These are phyloP conservation scores for Lepidotrigona ventralis DNA, from an alignment of 1,140 invertebrate species.

Conservation along the genomic window DNA sequence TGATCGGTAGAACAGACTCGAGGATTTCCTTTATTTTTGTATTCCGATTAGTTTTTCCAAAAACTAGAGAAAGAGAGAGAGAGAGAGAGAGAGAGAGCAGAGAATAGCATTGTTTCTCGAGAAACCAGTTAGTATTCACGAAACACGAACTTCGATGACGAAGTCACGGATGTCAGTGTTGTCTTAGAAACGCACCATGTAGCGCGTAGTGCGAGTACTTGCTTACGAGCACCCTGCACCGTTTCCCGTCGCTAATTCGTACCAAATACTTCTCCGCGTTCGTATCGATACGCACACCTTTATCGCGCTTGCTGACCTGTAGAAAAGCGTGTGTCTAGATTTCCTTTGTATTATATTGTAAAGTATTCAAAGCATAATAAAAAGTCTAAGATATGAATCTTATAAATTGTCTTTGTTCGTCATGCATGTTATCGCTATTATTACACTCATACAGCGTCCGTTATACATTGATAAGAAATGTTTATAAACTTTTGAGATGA, in stretches of 20 bases:
- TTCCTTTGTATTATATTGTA: slow-evolving; percentile 74
- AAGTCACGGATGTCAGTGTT: slow-evolving; percentile 40
- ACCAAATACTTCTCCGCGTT: slow-evolving; percentile 47
- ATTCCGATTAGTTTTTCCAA: neutral
- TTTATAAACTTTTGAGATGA: too few species aligned
- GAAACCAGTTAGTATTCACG: slow-evolving; percentile 7
- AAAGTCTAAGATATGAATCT: slow-evolving; percentile 65
- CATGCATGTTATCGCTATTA: neutral
- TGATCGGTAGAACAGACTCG: neutral
- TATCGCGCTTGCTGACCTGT: slow-evolving; percentile 38
- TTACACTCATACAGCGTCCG: too few species aligned
- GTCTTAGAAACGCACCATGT: slow-evolving; percentile 55
- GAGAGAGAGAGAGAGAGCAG: too few species aligned
- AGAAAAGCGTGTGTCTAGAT: slow-evolving; percentile 50
- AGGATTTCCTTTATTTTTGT: neutral
- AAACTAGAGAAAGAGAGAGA: too few species aligned
- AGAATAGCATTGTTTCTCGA: neutral
- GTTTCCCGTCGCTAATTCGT: slow-evolving; percentile 42
- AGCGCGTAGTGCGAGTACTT: slow-evolving; percentile 55
- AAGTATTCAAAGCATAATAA: slow-evolving; percentile 72
- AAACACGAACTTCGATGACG: slow-evolving; percentile 13
- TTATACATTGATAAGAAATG: too few species aligned
- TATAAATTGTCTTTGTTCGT: slow-evolving; percentile 15
- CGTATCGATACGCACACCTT: slow-evolving; percentile 23
- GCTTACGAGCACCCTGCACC: slow-evolving; percentile 55